A percentile compares a stretch with the other conserved stretches of the same genome.
Conservation (phyloP, 2,888 invertebrate genomes). For the Andrena minutula region DNA sequence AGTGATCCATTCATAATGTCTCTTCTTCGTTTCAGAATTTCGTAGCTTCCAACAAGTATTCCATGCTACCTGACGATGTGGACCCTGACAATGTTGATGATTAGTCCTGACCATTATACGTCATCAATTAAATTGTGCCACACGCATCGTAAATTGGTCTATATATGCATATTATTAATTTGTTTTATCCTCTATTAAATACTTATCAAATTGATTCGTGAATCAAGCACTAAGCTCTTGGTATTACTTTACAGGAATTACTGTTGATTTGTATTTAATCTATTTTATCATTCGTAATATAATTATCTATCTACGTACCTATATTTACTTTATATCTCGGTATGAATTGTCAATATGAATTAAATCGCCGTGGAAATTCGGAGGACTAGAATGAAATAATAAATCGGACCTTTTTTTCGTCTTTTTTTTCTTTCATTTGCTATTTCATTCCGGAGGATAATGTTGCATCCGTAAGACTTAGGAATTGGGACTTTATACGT, state of each 20-base stretch:
- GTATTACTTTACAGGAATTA: conserved; percentile 74
- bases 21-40: conserved; percentile 87
- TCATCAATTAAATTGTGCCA: conserved; percentile 82
- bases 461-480: conserved; percentile 53
- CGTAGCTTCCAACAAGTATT: conserved; percentile 92
- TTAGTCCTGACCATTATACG: conserved; percentile 78
- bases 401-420: conserved; percentile 67
- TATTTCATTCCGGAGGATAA: conserved; percentile 59
- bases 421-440: conserved; percentile 52
- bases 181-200: conserved; percentile 77
- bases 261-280: conserved; percentile 83
- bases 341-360: conserved; percentile 64
- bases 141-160: conserved; percentile 78
- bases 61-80: conserved; percentile 89
- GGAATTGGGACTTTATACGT: conserved; percentile 73
- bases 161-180: conserved; percentile 80
- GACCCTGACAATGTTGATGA: conserved; percentile 86
- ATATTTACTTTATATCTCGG: conserved; percentile 75
- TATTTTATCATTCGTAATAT: conserved; percentile 82
- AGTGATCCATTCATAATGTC: background rate
- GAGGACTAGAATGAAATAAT: conserved; percentile 34
- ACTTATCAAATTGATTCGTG: conserved; percentile 71
- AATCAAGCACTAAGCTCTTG: conserved; percentile 63
- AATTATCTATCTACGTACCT: conserved; percentile 71
- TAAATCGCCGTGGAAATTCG: conserved; percentile 48